Conservation (phyloP, 2,888 invertebrate species). For the Thera obeliscata region DNA sequence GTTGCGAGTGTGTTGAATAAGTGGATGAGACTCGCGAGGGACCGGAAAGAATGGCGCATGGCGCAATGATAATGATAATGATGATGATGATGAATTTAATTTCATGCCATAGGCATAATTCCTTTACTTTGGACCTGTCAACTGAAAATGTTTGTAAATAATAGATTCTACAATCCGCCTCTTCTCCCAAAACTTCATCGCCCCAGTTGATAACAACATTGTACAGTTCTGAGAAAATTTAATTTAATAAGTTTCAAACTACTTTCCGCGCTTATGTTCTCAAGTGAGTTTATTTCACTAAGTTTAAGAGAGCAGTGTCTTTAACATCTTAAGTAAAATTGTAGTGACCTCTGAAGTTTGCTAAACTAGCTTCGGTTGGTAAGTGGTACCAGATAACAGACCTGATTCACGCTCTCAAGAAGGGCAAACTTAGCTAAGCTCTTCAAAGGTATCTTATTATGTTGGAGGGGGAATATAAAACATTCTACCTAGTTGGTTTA, state of each 20-base stretch:
- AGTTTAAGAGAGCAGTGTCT: constrained; percentile 51
- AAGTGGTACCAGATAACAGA: constrained; percentile 50
- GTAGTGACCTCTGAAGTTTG: constrained; percentile 50
- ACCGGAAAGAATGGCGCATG: too few relatives aligned
- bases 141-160: constrained; percentile 20
- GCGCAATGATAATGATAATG: too few relatives aligned
- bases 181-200: constrained; percentile 26
- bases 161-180: constrained; percentile 16
- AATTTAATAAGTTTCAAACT: constrained; percentile 48
- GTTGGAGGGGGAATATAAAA: constrained; percentile 49
- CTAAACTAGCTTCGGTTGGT: constrained; percentile 43
- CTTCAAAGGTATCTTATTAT: constrained; percentile 51
- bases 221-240: constrained; percentile 43
- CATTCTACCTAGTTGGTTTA: constrained; percentile 40
- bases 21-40: too few relatives aligned
- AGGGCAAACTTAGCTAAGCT: constrained; percentile 53
- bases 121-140: constrained; percentile 13
- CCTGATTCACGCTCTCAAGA: constrained; percentile 47
- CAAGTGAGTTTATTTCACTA: constrained; percentile 61
- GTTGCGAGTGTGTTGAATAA: too few relatives aligned
- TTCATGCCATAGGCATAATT: constrained; percentile 12
- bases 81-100: constrained; percentile 1
- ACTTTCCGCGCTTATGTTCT: constrained; percentile 45
- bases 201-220: constrained; percentile 30
- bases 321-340: constrained; percentile 57